Conservation (phyloP, 2,797 vertebrate genomes). For the Myotis myotis region DNA sequence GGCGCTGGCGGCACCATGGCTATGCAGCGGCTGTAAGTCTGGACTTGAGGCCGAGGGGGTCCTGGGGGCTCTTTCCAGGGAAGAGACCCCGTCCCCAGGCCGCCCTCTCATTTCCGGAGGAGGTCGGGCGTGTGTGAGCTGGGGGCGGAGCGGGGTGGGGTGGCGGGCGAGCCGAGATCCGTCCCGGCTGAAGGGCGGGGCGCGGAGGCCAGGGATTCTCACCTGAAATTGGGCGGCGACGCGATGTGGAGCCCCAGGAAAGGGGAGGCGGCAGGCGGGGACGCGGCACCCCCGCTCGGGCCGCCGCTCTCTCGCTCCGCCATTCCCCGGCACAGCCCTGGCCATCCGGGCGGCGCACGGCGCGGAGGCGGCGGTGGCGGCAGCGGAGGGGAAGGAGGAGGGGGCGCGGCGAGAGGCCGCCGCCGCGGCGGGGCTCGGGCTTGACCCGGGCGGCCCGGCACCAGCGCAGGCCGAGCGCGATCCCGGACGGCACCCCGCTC, state of each 20-base stretch:
- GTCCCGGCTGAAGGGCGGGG: background rate
- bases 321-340: slow-evolving; percentile 85
- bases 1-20: background rate
- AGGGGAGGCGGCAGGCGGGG: slow-evolving; percentile 86
- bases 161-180: background rate
- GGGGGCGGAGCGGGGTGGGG: background rate
- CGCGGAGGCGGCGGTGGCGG: slow-evolving; percentile 68
- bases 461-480: slow-evolving; percentile 50
- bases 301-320: slow-evolving; percentile 90
- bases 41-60: background rate
- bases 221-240: slow-evolving; percentile 88
- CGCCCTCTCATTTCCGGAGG: background rate
- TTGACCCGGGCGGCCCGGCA: background rate
- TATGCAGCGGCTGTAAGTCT: background rate
- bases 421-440: background rate
- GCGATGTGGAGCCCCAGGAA: slow-evolving; percentile 86
- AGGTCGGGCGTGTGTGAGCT: background rate
- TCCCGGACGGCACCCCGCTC: slow-evolving; percentile 37
- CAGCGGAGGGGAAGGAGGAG: slow-evolving; percentile 44
- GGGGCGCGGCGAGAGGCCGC: slow-evolving; percentile 56
- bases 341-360: slow-evolving; percentile 77
- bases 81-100: background rate
- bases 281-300: slow-evolving; percentile 81
- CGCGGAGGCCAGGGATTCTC: slow-evolving; percentile 55
- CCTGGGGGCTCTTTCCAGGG: background rate